A percentile compares a stretch with the other conserved stretches of the same genome.
phyloP scores from a whole-genome alignment of 2,113 vertebrate genomes.

The Salvelinus fontinalis region DNA sequence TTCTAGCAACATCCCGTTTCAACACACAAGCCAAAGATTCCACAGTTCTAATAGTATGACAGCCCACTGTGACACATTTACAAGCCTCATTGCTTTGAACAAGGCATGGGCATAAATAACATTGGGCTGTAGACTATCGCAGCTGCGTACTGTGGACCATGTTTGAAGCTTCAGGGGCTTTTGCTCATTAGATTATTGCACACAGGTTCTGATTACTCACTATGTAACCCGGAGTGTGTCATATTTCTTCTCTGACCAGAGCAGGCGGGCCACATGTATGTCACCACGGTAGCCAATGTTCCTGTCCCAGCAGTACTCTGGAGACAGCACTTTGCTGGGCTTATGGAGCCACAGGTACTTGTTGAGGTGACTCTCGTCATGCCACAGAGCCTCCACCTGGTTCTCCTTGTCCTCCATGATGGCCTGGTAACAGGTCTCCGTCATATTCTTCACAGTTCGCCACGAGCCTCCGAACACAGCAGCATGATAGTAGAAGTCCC shows the following conservation, averaged over 20 bases:
- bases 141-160: no score
- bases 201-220: background rate
- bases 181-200: no score
- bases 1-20: no score
- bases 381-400: constrained; percentile 77
- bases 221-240: constrained; percentile 32
- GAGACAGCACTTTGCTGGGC: constrained; percentile 77
- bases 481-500: constrained; percentile 80
- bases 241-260: constrained; percentile 68
- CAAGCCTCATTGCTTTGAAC: no score
- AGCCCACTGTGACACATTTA: no score
- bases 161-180: no score
- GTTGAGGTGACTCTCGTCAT: constrained; percentile 82
- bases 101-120: no score
- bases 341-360: constrained; percentile 75
- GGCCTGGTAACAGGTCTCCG: constrained; percentile 57
- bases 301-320: constrained; percentile 79
- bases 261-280: constrained; percentile 50
- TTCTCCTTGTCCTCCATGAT: constrained; percentile 68
- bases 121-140: no score
- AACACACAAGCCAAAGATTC: no score
- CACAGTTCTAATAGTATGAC: no score
- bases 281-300: constrained; percentile 41
- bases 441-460: constrained; percentile 58
- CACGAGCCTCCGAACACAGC: constrained; percentile 78